phyloP scores from a whole-genome alignment of 37 sponge, comb jelly and placozoan species.

The Petrosia ficiformis region DNA sequence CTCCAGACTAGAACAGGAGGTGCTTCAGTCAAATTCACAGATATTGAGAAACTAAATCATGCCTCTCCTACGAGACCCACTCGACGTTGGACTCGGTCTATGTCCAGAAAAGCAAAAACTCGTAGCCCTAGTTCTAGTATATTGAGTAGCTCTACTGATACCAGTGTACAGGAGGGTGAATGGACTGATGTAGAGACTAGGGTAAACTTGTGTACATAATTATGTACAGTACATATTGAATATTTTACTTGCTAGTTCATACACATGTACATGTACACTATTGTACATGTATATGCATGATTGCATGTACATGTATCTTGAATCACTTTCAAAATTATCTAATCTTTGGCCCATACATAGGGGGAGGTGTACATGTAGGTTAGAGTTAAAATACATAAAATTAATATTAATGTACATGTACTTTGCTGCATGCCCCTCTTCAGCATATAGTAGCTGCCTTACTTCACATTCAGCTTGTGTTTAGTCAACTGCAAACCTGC shows the following conservation, averaged over 20 bases:
- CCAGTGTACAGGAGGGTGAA: constrained; percentile 5
- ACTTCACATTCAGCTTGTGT: too few species aligned
- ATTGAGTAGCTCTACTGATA: not conserved
- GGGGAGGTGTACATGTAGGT: too few species aligned
- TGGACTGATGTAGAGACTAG: constrained; percentile 77
- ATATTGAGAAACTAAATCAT: constrained; percentile 70
- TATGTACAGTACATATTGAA: too few species aligned
- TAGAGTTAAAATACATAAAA: too few species aligned
- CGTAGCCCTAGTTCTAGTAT: not conserved
- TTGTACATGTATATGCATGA: not conserved
- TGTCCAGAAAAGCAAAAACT: not conserved
- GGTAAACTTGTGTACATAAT: constrained; percentile 19
- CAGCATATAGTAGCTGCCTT: too few species aligned
- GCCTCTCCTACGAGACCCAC: not conserved
- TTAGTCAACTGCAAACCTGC: too few species aligned
- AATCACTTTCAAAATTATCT: constrained; percentile 3
- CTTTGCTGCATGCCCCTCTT: too few species aligned
- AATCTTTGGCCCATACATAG: too few species aligned
- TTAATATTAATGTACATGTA: too few species aligned
- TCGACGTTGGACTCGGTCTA: not conserved
- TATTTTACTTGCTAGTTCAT: too few species aligned
- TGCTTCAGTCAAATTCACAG: constrained; percentile 80
- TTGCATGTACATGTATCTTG: too few species aligned
- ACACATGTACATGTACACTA: not conserved
- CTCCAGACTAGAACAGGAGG: constrained; percentile 78